phyloP scores from a whole-genome alignment of 1,140 invertebrate species.

The Gyrodactylus salaris region DNA sequence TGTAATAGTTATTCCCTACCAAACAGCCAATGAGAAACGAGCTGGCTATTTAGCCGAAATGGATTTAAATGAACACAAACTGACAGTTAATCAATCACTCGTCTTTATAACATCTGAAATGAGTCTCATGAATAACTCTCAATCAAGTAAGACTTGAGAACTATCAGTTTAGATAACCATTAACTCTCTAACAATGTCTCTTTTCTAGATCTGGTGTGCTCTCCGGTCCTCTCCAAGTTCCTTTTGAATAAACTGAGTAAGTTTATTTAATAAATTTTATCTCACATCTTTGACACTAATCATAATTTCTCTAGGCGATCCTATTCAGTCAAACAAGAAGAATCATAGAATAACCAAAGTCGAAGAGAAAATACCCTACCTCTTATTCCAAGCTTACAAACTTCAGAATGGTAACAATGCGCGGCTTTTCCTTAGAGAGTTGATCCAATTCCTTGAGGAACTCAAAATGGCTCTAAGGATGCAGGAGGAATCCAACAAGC shows the following conservation, averaged over 20 bases:
- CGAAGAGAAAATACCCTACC: background rate
- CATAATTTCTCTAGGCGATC: background rate
- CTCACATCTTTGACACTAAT: background rate
- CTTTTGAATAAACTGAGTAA: background rate
- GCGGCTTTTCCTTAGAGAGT: background rate
- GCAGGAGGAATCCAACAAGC: background rate
- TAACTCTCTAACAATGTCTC: background rate
- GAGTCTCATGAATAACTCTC: no score
- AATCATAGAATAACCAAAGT: background rate
- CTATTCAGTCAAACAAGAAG: background rate
- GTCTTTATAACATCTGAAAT: no score
- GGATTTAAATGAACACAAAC: no score
- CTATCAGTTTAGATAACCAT: background rate
- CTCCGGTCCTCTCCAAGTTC: background rate
- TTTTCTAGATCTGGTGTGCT: background rate
- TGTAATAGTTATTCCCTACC: no score
- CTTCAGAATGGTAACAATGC: background rate
- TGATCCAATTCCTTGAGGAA: background rate
- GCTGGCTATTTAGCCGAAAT: no score
- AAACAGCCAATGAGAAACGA: no score
- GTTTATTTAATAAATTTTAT: background rate
- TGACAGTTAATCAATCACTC: no score
- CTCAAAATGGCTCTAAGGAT: background rate
- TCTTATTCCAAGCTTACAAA: background rate
- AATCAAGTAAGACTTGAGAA: no score